Conservation (phyloP, 2,797 vertebrate species). For the Danio aesculapii region DNA sequence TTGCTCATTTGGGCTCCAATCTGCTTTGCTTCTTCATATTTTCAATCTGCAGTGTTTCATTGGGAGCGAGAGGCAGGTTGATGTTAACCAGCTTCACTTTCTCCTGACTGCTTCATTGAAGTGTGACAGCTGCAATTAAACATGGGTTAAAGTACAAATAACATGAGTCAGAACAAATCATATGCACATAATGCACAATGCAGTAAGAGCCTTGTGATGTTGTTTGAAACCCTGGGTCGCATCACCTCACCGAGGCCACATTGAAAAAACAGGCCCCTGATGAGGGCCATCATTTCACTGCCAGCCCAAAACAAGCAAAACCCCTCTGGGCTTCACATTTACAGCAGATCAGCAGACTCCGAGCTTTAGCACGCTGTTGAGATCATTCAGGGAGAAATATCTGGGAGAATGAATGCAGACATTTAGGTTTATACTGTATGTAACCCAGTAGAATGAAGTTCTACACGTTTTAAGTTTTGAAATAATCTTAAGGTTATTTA, state of each 20-base stretch:
- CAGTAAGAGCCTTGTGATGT: constrained; percentile 32
- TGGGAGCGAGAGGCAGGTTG: constrained; percentile 19
- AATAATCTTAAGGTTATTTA: no score
- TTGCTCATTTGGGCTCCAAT: background rate
- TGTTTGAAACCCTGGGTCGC: constrained; percentile 34
- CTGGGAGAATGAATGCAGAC: background rate
- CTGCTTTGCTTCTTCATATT: constrained; percentile 32
- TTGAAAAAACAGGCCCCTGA: constrained; percentile 40
- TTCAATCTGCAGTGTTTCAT: constrained; percentile 18
- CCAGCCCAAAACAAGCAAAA: constrained; percentile 47
- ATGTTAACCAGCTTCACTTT: constrained; percentile 46
- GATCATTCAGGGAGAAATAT: constrained; percentile 39
- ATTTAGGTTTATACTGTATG: background rate
- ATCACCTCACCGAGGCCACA: constrained; percentile 42
- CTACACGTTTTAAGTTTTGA: no score
- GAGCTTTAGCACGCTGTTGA: constrained; percentile 42
- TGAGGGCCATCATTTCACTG: constrained; percentile 40
- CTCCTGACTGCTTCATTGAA: constrained; percentile 15
- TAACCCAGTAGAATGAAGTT: no score
- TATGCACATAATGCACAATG: constrained; percentile 23
- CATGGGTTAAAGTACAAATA: constrained; percentile 48
- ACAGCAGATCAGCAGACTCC: constrained; percentile 15
- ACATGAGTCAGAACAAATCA: constrained; percentile 49
- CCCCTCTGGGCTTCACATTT: constrained; percentile 42
- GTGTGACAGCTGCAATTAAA: constrained; percentile 51